These are phyloP conservation scores for Butorides virescens DNA, from an alignment of 2,113 vertebrate genomes.

Conservation along the genomic window DNA sequence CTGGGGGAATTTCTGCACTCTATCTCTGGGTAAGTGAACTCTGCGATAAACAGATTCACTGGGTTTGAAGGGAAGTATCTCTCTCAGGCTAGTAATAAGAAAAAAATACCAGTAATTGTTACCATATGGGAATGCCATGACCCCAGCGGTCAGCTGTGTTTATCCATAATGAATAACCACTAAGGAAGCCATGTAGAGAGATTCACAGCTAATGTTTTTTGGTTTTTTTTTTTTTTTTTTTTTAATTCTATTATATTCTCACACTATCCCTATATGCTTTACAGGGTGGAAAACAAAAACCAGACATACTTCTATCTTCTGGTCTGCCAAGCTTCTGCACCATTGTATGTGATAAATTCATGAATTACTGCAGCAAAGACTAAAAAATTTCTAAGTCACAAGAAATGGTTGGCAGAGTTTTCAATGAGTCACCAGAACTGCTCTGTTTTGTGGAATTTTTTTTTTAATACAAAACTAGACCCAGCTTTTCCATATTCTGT, in stretches of 20 bases:
- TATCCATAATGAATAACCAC: neutral
- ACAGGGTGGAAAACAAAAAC: neutral
- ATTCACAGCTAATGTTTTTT: neutral
- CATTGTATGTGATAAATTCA: neutral
- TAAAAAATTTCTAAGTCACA: neutral
- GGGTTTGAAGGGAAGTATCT: neutral
- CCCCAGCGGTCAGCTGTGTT: neutral
- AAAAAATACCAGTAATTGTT: neutral
- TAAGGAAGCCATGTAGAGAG: neutral
- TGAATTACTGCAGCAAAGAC: neutral
- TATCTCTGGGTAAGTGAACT: neutral
- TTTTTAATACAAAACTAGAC: neutral
- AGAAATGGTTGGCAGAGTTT: neutral
- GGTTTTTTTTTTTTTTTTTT: too few relatives aligned
- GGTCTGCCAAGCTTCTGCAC: neutral
- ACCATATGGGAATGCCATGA: neutral
- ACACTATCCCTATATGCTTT: neutral
- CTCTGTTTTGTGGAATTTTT: neutral
- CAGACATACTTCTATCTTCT: accelerated
- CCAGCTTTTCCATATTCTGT: neutral
- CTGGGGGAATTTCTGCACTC: neutral
- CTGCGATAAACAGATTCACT: neutral
- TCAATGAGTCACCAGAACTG: neutral
- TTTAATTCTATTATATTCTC: neutral
- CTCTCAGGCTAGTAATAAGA: neutral